These are phyloP conservation scores for Sebastolobus alascanus DNA, from an alignment of 2,797 vertebrate species.

Conservation along the genomic window DNA sequence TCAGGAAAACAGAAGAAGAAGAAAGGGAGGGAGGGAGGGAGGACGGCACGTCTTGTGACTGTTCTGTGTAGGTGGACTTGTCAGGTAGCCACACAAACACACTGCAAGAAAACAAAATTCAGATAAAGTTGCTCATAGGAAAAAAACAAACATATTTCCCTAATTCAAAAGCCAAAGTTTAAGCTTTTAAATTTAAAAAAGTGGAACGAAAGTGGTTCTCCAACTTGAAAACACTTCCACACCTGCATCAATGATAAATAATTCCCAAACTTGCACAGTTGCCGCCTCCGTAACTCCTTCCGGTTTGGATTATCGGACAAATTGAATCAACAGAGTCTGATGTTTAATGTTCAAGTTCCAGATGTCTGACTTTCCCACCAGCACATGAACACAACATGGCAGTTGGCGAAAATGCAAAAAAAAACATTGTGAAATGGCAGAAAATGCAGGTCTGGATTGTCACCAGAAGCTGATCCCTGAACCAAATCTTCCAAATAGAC, in stretches of 20 bases:
- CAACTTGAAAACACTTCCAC: neutral
- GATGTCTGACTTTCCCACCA: constrained; percentile 30
- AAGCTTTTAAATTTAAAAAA: neutral
- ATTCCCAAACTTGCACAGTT: neutral
- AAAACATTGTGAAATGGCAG: neutral
- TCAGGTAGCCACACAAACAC: constrained; percentile 54
- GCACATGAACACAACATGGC: neutral
- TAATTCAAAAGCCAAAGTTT: too few species aligned
- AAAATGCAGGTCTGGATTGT: neutral
- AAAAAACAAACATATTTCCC: too few species aligned
- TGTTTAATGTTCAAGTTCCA: neutral
- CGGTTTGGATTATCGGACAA: neutral
- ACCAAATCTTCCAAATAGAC: neutral
- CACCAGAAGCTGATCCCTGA: constrained; percentile 1
- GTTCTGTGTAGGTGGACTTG: constrained; percentile 67
- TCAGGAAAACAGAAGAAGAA: constrained; percentile 22
- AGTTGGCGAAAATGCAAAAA: neutral
- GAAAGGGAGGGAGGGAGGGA: constrained; percentile 20
- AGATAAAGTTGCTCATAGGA: too few species aligned
- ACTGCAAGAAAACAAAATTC: neutral
- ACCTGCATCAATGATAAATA: neutral
- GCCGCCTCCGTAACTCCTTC: neutral
- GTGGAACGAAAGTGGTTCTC: neutral
- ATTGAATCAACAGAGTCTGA: neutral
- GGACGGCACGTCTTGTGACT: constrained; percentile 61